phyloP scores from a whole-genome alignment of 1,140 invertebrate genomes.

The Popillia japonica region DNA sequence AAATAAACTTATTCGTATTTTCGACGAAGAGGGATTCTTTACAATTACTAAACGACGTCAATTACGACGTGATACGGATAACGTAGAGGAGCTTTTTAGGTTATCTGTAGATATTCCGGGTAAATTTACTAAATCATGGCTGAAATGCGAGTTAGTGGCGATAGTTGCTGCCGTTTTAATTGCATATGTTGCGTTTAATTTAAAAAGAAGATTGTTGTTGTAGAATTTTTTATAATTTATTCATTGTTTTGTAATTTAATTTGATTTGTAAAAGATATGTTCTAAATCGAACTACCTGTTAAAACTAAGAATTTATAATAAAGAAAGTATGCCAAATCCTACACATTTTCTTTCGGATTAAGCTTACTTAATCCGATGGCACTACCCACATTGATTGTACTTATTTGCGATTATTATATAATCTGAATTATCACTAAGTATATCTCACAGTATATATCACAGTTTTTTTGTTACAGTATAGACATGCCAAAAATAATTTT shows the following conservation, averaged over 20 bases:
- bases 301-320: background rate
- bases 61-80: background rate
- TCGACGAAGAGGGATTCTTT: background rate
- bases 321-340: conserved; percentile 12
- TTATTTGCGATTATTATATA: too few relatives aligned
- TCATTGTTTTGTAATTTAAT: background rate
- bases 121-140: background rate
- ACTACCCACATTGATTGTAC: background rate
- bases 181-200: background rate
- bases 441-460: too few relatives aligned
- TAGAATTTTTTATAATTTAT: background rate
- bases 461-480: too few relatives aligned
- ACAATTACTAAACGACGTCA: background rate
- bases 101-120: background rate
- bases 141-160: background rate
- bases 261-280: background rate
- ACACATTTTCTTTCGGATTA: background rate
- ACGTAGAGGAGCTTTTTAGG: background rate
- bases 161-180: background rate
- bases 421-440: too few relatives aligned
- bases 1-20: background rate
- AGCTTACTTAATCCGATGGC: background rate
- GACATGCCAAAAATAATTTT: too few relatives aligned
- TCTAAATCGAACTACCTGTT: background rate
- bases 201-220: background rate